Evolutionary conservation across 2,797 vertebrate species (phyloP), one percentile per base, ranked within the genome.

Genomic region (Thalassophryne amazonica): DNA sequence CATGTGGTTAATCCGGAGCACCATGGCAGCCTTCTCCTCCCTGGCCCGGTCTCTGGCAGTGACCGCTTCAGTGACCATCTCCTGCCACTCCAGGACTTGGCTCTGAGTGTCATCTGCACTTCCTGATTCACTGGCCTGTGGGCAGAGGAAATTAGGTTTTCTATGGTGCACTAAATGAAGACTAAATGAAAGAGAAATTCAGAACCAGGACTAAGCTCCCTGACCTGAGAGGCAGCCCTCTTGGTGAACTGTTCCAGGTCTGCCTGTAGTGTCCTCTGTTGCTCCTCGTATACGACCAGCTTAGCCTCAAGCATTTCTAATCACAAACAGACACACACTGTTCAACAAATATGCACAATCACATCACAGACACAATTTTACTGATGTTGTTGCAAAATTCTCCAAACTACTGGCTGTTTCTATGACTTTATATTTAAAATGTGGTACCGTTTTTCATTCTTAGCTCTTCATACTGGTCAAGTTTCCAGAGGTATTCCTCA

Each of bases 231-330:
- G 13, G 93, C 89, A 2, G 94, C 90, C 59, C 93, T 90, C 76
- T 96, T 95, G 17, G 93, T 91, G 65, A 96, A 92, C 75, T 94
- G 94, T 74, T 96, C 94, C 46, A 96, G 87, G 71, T 96, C 94
- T 1, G 93, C 92, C 63, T 94, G 93, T 33, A 96, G 86, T 1
- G 92, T 94, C 67, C 92, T 90, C 70, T 96, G 94, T 33, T 96
- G 94, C 50, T 95, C 93, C 80, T 96, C 94, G 11, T 95, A 96
- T 0, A 92, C 50, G 60, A 93, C 92, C 56, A 96, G 86, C 69
- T 94, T 95, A 1, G 87, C 73, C 70, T 92, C 86, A 30, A 96
- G 83, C 57, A 92, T 88, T 50, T 92, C 94, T 96, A 21, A 35
- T 11, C 36, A 12, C 1, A 12, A 15, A 34, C 15, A n/a, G n/a